Evolutionary conservation across 2,113 vertebrate genomes (phyloP), one percentile per base, ranked within the genome.

Genomic region (Ciconia boyciana): DNA sequence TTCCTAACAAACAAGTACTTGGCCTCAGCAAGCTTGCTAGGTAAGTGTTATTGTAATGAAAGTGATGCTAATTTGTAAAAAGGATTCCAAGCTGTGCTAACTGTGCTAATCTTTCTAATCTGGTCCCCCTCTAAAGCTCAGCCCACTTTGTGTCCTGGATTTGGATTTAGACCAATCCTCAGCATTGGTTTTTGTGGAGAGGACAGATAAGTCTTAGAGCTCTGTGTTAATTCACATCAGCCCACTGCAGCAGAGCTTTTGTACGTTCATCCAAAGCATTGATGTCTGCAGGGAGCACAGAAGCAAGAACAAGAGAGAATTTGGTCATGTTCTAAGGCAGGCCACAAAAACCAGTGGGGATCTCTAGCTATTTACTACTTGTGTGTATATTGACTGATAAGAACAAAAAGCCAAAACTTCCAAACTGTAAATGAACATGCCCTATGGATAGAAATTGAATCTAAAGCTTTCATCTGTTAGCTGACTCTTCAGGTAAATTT

Each of bases 1-100:
- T 99, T 55, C 99, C 99, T 57, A 99, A 99, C 98, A 99, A 99
- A 97, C 99, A 99, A 97, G 99, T 99, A 10, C 99, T 99, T 62
- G 99, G 99, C 54, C 99, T 99, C 98, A 99, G 99, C 98, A 99
- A 99, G 95, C 98, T 99, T 62, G 99, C 99, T 32, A 99, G 99
- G 99, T 99, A 97, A 98, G 99, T 92, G 34, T 31, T 61, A 65
- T 62, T 54, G 43, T 54, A 62, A 65, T 75, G 85, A 81, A 95
- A 97, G 81, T 83, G 94, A 91, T 96, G 70, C 69, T 71, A 85
- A 93, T 81, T 66, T 89, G 78, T 69, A 57, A 64, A 91, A 74
- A 74, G 64, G 92, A 96, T 97, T 94, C 89, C 66, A 77, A 71
- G 80, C 65, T 82, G 57, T 83, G 89, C 82, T 89, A 65, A 80